Evolutionary conservation across 2,113 vertebrate genomes (phyloP), one percentile per base, ranked within the genome.

Genomic region (Podocnemis expansa): DNA sequence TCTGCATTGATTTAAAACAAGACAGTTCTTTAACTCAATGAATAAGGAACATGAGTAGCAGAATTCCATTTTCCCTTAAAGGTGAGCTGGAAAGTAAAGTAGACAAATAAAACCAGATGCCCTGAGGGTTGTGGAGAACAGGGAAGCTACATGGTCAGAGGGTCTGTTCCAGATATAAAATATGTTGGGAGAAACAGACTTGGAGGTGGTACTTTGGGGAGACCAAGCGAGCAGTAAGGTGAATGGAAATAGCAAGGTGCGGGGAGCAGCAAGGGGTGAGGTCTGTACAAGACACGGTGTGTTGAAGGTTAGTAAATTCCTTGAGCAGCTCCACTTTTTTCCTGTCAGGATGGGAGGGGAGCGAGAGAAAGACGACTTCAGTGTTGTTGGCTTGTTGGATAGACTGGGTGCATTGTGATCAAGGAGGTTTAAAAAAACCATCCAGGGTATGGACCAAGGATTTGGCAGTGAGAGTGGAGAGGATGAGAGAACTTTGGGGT

Each of bases 181-280:
- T 52, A 2, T 55, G 70, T 6, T 79, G 34, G n/a, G 67, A 81
- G 6, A 54, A 8, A 52, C 41, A 91, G 27, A 4, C 22, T 45
- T n/a, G 6, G 45, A 1, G 1, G 89, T 43, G 27, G 49, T 29
- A 49, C 51, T 85, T 0, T 56, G 49, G 4, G 10, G 54, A 51
- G 29, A 67, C 60, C 55, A 12, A 25, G 45, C 82, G 16, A 38
- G 63, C n/a, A 70, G 19, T 38, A 70, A 70, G 16, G 19, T 38
- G 63, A 70, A 16, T 70, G n/a, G 34, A 38, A 70, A 70, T 70
- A 34, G 63, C n/a, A 38, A 25, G 34, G 75, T 34, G 63, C 16
- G 0, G 10, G 67, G 29, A 0, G 0, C 13, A 34, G 34, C 2
- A 5, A 22, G 63, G 24, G 22, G 5, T 29, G 73, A 76, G 41